Evolutionary conservation across 2,888 invertebrate genomes (phyloP), one percentile per base, ranked within the genome.

Genomic region (Camptogramma bilineatum): DNA sequence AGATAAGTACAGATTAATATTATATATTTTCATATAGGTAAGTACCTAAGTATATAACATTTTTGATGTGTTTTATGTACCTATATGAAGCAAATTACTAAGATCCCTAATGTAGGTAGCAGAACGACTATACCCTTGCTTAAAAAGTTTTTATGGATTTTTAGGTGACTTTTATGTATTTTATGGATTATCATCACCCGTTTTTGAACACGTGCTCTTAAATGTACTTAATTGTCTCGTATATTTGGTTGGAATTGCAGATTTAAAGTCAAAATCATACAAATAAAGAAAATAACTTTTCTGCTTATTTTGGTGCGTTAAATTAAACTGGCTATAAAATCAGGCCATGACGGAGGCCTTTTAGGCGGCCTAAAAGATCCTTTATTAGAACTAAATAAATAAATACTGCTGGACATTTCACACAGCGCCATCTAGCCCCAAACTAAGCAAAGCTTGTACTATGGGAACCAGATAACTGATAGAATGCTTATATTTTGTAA

Each of bases 91-190:
- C 21, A 50, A 50, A 57, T 50, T 16, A 42, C 58, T 4, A 0
- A 24, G 1, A 8, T 19, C 4, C 44, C 28, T 59, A 28, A 52
- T 52, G 34, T 59, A 24, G 16, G 50, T 24, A 44, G 28, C 51
- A 24, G 17, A 56, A 47, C 7, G 13, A 55, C 34, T 8, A 16
- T 31, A 18, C 2, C 28, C 28, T 18, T 46, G 8, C 16, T 4
- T 48, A 48, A 48, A 24, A 57, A 44, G n/a, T 31, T 54, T 51
- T 61, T 50, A 54, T 51, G 51, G 50, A 55, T 55, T 55, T 50
- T 61, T 48, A 28, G 8, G 31, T 44, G 55, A 55, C 55, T 51
- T 62, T 62, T 50, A 62, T 57, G 50, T 50, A 50, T 42, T 62
- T 55, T 62, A 21, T 42, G 50, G 55, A 62, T 51, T 62, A 62